Evolutionary conservation across 35 echinoderm and acorn worm species (phyloP).

Genomic region (Stichopus chloronotus): DNA sequence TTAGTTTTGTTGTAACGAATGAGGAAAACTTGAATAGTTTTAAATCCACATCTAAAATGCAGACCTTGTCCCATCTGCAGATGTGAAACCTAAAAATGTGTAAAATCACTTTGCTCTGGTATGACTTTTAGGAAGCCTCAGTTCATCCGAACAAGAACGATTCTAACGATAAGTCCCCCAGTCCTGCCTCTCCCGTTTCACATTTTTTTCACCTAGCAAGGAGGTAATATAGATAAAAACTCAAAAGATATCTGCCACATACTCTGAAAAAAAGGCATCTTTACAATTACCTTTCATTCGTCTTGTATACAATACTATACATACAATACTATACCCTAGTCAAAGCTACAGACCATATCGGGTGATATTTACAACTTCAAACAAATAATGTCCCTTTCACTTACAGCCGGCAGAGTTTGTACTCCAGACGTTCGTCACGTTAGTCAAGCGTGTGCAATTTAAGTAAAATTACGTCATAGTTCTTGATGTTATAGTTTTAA

Average conservation of each 20-base stretch:
- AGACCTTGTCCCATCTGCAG: neutral
- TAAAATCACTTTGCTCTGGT: neutral
- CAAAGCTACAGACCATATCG: neutral
- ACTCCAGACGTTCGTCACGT: neutral
- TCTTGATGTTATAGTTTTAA: conserved; percentile 1
- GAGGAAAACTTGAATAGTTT: neutral
- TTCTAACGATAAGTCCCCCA: neutral
- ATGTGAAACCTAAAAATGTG: neutral
- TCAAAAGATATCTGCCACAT: neutral
- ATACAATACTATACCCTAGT: conserved; percentile 16
- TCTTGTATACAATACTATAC: neutral
- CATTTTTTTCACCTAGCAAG: neutral
- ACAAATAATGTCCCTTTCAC: neutral
- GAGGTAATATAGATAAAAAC: neutral
- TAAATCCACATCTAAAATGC: neutral
- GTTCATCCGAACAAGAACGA: neutral
- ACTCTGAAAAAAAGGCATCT: neutral
- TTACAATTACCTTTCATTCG: neutral
- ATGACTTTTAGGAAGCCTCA: neutral
- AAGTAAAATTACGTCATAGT: conserved; percentile 17
- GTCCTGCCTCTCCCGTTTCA: neutral
- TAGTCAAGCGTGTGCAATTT: conserved; percentile 6
- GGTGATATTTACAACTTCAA: conserved; percentile 17
- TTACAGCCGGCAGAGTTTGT: neutral
- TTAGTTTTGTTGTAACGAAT: neutral